Base-by-base conservation (phyloP, 2,113 vertebrate species). In the Rhagologus leucostigma region DNA sequence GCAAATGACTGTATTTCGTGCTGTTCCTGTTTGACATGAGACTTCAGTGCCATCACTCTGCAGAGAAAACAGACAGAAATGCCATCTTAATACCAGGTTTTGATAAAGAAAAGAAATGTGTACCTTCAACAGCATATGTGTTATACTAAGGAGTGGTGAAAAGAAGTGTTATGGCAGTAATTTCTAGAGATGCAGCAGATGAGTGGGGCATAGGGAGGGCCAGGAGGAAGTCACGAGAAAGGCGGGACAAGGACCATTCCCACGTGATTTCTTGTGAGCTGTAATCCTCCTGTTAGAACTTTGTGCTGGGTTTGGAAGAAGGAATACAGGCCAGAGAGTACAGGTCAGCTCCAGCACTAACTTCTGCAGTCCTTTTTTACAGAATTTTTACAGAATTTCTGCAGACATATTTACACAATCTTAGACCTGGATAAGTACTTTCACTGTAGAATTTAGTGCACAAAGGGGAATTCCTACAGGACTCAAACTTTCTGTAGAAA, bases 31-130 rank as follows among this genome's bases (percentile, higher is more conserved):
- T 64, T 98, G 98, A 97, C 99, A 99, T 0, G 98, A 98, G 19
- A 99, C 98, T 94, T 98, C 98, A 55, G 98, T 98, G 23, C 97
- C 98, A 85, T 99, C 98, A 6, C 88, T 98, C 99, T 99, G 97
- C 86, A 95, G 35, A 81, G 70, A 16, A 92, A 88, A 79, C 27
- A 97, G 62, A 94, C 14, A 94, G 30, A 87, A 88, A 74, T 10
- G 47, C 55, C 27, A 68, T 30, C 8, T 44, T 76, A 67, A 3
- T 49, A 37, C 5, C 39, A 84, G 23, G 17, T 84, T 83, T 76
- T 83, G 22, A 16, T 37, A 83, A 65, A 69, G 29, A 4, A 87
- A 29, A 88, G 13, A 37, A 17, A 9, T 55, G 53, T 69, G 14
- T 37, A 29, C 50, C 53, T 68, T 74, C 47, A 78, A 42, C 39